These are phyloP conservation scores for Callionymus lyra DNA, from an alignment of 2,113 vertebrate species.

Conservation along the genomic window DNA sequence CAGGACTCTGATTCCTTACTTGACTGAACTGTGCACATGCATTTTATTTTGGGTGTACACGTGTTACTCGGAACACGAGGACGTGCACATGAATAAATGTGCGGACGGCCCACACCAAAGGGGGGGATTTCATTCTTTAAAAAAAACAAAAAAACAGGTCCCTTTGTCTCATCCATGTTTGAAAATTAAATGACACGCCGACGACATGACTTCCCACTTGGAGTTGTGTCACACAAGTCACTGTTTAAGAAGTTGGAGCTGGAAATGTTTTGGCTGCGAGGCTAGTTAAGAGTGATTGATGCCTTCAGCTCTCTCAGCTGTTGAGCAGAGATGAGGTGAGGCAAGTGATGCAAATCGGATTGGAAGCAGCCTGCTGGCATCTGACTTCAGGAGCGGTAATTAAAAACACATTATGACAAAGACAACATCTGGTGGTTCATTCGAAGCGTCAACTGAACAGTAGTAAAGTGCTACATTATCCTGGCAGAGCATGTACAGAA, in stretches of 20 bases:
- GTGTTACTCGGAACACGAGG: no score
- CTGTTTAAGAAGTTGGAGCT: conserved; percentile 12
- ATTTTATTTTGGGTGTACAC: no score
- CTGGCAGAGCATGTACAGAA: conserved; percentile 21
- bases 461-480: conserved; percentile 27
- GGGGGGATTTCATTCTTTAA: no score
- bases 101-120: no score
- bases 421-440: conserved; percentile 66
- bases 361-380: conserved; percentile 52
- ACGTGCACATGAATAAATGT: no score
- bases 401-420: conserved; percentile 72
- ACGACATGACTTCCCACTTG: background rate
- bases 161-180: no score
- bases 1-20: no score
- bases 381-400: conserved; percentile 60
- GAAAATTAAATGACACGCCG: no score
- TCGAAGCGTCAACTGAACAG: conserved; percentile 28
- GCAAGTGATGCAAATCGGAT: conserved; percentile 46
- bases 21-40: no score
- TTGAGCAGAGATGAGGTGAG: conserved; percentile 41
- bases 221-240: no score
- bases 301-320: conserved; percentile 40
- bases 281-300: conserved; percentile 61
- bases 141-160: no score
- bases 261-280: conserved; percentile 19